These are phyloP conservation scores for Phragmatobia fuliginosa DNA, from an alignment of 2,888 invertebrate species.

Conservation along the genomic window DNA sequence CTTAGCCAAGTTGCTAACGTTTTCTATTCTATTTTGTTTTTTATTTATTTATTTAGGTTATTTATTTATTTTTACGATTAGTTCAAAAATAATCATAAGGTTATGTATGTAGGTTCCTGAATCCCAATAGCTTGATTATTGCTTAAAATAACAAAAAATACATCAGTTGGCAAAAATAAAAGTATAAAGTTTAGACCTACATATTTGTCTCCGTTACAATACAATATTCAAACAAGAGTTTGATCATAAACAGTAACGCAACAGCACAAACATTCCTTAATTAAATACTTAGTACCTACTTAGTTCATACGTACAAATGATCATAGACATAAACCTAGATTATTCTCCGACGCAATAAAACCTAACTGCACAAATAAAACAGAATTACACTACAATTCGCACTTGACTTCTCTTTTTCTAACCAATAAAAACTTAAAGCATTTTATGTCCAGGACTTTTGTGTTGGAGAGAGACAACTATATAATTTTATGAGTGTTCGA, in stretches of 20 bases:
- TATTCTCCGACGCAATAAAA: constrained; percentile 12
- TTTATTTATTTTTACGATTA: no score
- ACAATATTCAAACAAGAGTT: not conserved
- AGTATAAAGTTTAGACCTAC: not conserved
- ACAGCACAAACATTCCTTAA: not conserved
- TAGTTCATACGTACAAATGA: not conserved
- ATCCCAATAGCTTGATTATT: no score
- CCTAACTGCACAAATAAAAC: constrained; percentile 26
- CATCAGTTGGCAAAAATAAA: no score
- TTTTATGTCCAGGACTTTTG: constrained; percentile 54
- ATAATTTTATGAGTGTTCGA: constrained; percentile 39
- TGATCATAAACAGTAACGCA: not conserved
- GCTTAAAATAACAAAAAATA: no score
- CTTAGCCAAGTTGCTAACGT: no score
- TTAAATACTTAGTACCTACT: not conserved
- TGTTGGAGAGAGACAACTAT: constrained; percentile 45
- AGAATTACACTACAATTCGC: constrained; percentile 35
- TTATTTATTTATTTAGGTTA: no score
- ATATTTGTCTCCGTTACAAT: not conserved
- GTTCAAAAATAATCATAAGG: no score
- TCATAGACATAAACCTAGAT: constrained; percentile 8
- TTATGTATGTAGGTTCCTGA: no score
- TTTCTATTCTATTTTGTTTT: no score
- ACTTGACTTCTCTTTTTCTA: constrained; percentile 56
- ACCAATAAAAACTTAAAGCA: constrained; percentile 65